Percentiles rank a stretch among this genome's conserved stretches.
Evolutionary conservation across 2,797 vertebrate genomes (phyloP).

Genomic region (Paguma larvata): DNA sequence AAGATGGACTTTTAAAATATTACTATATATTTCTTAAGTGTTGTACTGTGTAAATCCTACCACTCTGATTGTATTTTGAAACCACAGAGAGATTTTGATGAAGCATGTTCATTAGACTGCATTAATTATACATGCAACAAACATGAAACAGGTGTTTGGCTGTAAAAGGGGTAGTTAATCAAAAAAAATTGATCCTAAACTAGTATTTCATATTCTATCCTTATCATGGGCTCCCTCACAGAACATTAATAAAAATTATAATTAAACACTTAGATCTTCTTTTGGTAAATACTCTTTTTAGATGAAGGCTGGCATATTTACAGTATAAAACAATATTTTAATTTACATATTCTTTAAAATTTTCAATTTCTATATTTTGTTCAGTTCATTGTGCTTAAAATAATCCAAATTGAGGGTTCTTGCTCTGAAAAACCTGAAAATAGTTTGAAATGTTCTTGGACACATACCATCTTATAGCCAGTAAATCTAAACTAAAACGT

Average conservation of each 20-base stretch:
- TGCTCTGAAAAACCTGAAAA: neutral
- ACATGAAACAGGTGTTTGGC: slow-evolving; percentile 74
- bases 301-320: neutral
- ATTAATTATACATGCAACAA: slow-evolving; percentile 78
- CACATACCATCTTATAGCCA: neutral
- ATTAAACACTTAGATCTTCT: slow-evolving; percentile 33
- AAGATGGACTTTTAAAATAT: neutral
- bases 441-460: neutral
- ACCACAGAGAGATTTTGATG: slow-evolving; percentile 77
- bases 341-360: neutral
- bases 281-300: slow-evolving; percentile 44
- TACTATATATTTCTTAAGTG: slow-evolving; percentile 8
- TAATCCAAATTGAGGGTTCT: neutral
- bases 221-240: slow-evolving; percentile 66
- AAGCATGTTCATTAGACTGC: slow-evolving; percentile 77
- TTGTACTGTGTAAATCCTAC: slow-evolving; percentile 8
- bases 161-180: slow-evolving; percentile 68
- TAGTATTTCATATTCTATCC: slow-evolving; percentile 65
- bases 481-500: neutral
- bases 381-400: neutral
- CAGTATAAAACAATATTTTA: neutral
- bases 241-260: slow-evolving; percentile 68
- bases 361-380: neutral
- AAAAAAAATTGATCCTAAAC: slow-evolving; percentile 67
- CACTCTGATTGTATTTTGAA: slow-evolving; percentile 66